Evolutionary conservation across 2,113 vertebrate genomes (phyloP), one percentile per base, ranked within the genome.

Genomic region (Okapia johnstoni): DNA sequence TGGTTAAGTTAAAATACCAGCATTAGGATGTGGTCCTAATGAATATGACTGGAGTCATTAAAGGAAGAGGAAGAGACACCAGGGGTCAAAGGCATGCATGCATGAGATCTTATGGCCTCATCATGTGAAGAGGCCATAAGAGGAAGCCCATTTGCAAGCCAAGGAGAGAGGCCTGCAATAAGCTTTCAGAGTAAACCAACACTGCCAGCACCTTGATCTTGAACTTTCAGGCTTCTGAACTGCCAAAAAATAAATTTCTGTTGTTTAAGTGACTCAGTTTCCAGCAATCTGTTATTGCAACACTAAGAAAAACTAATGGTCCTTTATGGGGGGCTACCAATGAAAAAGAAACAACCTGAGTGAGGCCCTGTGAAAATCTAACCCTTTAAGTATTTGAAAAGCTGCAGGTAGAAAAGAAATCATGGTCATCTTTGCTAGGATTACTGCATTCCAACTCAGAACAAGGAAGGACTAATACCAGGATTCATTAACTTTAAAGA

Each of bases 41-140:
- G 43, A 80, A 57, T 1, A 12, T 1, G 48, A 43, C 14, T 3
- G 19, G 28, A n/a, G 23, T 50, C 55, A 16, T 63, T 46, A 40
- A 6, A 17, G n/a, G 46, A 86, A 46, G 16, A 86, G 26, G n/a
- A 73, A 58, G 36, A 89, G 19, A 43, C 23, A 7, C 30, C 3
- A 52, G 15, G 48, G 1, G 13, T 54, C 94, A 61, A 54, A 33
- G 48, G 28, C 26, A n/a, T 13, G 17, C 2, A 1, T 11, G 13
- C 66, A 25, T 16, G 55, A 55, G 63, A 36, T 19, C 33, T 11
- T 36, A 76, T 5, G 46, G 36, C 1, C 5, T 7, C 0, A 6
- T 21, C 19, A 3, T 0, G 12, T 3, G 12, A 50, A 36, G 19
- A 70, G 5, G 13, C 23, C 46, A 4, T 4, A 33, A 2, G 57